phyloP scores from a whole-genome alignment of 2,888 invertebrate species.

The Cerceris rybyensis region DNA sequence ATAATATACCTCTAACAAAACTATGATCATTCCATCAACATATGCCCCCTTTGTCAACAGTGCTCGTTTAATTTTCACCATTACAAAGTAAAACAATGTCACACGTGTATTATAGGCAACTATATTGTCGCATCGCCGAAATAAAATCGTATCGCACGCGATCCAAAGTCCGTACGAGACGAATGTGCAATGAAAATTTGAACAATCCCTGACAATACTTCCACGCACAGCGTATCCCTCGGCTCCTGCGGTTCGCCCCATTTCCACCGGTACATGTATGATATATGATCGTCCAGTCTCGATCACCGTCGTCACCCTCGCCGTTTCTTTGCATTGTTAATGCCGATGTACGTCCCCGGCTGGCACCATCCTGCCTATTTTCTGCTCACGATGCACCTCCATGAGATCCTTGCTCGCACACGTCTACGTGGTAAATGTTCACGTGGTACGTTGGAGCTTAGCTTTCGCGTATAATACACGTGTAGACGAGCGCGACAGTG shows the following conservation, averaged over 20 bases:
- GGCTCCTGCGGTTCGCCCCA: constrained; percentile 14
- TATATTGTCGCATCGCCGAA: too few relatives aligned
- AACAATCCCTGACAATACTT: constrained; percentile 14
- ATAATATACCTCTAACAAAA: too few relatives aligned
- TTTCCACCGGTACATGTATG: constrained; percentile 53
- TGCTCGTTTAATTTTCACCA: too few relatives aligned
- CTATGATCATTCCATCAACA: too few relatives aligned
- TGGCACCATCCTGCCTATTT: constrained; percentile 41
- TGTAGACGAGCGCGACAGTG: constrained; percentile 53
- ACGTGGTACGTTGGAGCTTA: constrained; percentile 14
- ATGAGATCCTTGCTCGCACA: constrained; percentile 6
- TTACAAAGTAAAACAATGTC: too few relatives aligned
- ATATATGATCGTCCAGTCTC: constrained; percentile 65
- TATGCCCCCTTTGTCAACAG: too few relatives aligned
- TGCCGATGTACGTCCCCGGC: constrained; percentile 50
- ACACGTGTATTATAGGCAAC: too few relatives aligned
- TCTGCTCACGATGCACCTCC: constrained; percentile 32
- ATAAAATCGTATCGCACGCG: too few relatives aligned
- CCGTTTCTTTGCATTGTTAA: constrained; percentile 64
- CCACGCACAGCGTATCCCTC: constrained; percentile 30
- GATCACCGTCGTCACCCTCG: constrained; percentile 55
- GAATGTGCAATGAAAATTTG: constrained; percentile 40
- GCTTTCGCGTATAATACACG: constrained; percentile 54
- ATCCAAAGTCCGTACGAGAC: background rate
- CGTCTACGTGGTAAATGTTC: constrained; percentile 13